Conservation (phyloP, 2,888 invertebrate genomes). For the Hesperia comma region DNA sequence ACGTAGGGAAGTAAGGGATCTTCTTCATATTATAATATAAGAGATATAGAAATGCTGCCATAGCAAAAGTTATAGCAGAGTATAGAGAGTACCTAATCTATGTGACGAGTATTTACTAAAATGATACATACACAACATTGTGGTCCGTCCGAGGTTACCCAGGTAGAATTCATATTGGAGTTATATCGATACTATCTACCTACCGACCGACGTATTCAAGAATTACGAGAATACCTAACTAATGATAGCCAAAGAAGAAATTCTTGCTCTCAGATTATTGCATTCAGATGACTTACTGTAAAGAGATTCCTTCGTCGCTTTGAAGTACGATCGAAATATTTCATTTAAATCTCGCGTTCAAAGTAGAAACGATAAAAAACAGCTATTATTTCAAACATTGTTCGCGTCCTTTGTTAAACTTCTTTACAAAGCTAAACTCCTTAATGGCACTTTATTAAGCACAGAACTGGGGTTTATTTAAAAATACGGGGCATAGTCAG, state of each 20-base stretch:
- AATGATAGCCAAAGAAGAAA: neutral
- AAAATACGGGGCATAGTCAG: conserved; percentile 49
- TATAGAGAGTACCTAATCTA: no score
- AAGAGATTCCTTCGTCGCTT: conserved; percentile 5
- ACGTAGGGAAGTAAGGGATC: no score
- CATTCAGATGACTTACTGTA: neutral
- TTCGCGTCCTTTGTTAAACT: conserved; percentile 29
- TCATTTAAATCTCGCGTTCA: conserved; percentile 10
- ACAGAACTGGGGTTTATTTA: conserved; percentile 47
- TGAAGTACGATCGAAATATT: conserved; percentile 7
- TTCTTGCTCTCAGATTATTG: neutral
- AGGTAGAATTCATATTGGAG: no score
- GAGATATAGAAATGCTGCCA: no score
- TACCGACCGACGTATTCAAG: neutral
- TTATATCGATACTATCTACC: no score
- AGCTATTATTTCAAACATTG: conserved; percentile 34
- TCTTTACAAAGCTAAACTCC: conserved; percentile 35
- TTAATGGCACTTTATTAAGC: conserved; percentile 38
- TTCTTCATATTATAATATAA: no score
- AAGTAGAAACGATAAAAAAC: conserved; percentile 23
- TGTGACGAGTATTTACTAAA: no score
- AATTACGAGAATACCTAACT: neutral
- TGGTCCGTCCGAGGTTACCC: no score
- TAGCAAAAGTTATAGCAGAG: no score
- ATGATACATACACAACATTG: no score